A percentile compares a stretch with the other conserved stretches of the same genome.
phyloP scores from a whole-genome alignment of 2,888 invertebrate genomes.

The Agriopis marginaria region DNA sequence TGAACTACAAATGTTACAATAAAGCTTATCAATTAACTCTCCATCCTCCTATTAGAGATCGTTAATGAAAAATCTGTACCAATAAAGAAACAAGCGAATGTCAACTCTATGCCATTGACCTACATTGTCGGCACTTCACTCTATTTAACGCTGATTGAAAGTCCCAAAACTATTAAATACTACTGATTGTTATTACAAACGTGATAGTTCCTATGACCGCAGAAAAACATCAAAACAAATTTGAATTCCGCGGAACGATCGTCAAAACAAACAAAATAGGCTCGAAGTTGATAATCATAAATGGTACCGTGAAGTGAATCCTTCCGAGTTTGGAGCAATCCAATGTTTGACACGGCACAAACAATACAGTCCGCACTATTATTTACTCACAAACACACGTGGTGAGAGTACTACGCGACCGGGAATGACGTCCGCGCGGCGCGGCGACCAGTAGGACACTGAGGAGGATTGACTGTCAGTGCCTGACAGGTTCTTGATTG shows the following conservation, averaged over 20 bases:
- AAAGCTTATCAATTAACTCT: constrained; percentile 33
- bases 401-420: constrained; percentile 48
- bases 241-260: neutral
- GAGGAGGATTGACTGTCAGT: constrained; percentile 44
- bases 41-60: constrained; percentile 25
- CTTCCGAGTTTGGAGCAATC: constrained; percentile 62
- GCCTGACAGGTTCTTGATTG: constrained; percentile 39
- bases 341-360: constrained; percentile 61
- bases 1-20: constrained; percentile 25
- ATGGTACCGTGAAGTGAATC: constrained; percentile 59
- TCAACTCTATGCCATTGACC: constrained; percentile 39
- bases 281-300: constrained; percentile 49
- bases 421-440: constrained; percentile 61
- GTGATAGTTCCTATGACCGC: constrained; percentile 8
- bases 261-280: constrained; percentile 66
- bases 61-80: constrained; percentile 39
- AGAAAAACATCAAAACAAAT: neutral
- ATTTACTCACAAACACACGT: constrained; percentile 79
- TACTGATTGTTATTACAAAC: constrained; percentile 37
- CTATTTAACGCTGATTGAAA: constrained; percentile 50
- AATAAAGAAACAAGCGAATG: constrained; percentile 26
- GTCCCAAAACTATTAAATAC: constrained; percentile 52
- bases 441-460: constrained; percentile 68
- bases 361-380: constrained; percentile 61
- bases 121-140: constrained; percentile 42